Percentiles rank a stretch among this genome's conserved stretches.
Evolutionary conservation across 2,888 invertebrate genomes (phyloP).

Genomic region (Acrobasis suavella): DNA sequence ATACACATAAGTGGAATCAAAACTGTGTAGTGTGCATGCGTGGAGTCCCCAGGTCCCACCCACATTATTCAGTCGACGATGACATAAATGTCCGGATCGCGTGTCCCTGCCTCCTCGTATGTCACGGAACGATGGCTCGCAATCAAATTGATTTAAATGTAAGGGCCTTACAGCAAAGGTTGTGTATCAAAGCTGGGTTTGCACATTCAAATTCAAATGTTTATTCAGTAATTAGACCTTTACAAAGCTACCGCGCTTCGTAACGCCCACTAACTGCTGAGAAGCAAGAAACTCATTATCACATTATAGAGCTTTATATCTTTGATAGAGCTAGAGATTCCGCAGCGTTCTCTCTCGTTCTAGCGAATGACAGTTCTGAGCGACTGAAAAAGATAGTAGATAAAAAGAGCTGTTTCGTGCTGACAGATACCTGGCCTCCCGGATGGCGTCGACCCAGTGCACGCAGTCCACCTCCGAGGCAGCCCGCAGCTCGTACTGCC

Average conservation of each 20-base stretch:
- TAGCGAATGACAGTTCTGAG: no score
- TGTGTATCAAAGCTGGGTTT: background rate
- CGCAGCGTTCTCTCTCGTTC: no score
- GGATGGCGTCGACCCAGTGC: conserved; percentile 94
- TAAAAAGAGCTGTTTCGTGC: no score
- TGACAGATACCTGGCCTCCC: conserved; percentile 95
- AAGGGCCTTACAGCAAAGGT: no score
- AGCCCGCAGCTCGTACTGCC: conserved; percentile 93
- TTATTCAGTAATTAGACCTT: no score
- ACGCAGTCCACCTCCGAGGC: conserved; percentile 93
- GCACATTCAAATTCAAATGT: no score
- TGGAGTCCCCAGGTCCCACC: conserved; percentile 1
- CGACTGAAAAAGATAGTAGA: no score
- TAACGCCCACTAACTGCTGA: no score
- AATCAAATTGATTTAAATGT: conserved; percentile 6
- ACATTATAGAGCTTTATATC: no score
- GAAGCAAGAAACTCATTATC: no score
- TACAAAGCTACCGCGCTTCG: no score
- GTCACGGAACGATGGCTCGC: conserved; percentile 9
- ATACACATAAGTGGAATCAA: background rate
- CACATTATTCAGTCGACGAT: conserved; percentile 29
- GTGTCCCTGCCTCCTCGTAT: conserved; percentile 28
- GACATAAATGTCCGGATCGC: conserved; percentile 40
- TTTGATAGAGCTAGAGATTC: no score
- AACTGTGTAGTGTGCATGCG: background rate